phyloP scores from a whole-genome alignment of 1,140 invertebrate species.

The Scaptomyza montana region DNA sequence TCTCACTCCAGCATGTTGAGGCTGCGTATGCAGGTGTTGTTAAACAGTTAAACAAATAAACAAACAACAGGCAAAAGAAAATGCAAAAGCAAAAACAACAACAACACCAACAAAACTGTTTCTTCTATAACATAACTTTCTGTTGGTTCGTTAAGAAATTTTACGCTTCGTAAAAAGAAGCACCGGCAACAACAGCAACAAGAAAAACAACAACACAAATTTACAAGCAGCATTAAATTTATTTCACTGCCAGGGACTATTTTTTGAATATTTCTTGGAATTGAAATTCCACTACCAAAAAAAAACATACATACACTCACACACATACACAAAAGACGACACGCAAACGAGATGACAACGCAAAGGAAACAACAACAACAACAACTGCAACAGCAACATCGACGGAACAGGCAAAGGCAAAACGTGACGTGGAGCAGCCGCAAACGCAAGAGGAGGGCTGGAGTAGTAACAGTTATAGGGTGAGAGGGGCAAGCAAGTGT shows the following conservation, averaged over 20 bases:
- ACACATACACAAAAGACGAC: constrained; percentile 40
- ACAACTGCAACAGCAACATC: constrained; percentile 24
- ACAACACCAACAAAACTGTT: constrained; percentile 29
- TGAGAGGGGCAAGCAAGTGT: constrained; percentile 17
- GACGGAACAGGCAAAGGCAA: constrained; percentile 45
- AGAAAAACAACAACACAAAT: constrained; percentile 44
- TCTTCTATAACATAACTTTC: constrained; percentile 67
- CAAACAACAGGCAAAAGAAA: constrained; percentile 63
- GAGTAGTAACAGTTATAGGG: background rate
- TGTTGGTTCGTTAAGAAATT: constrained; percentile 78
- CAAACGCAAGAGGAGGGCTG: constrained; percentile 5
- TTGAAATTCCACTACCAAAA: constrained; percentile 67
- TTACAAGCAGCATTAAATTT: constrained; percentile 76
- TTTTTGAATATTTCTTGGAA: constrained; percentile 82
- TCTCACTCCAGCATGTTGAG: constrained; percentile 13
- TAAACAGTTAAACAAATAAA: constrained; percentile 80
- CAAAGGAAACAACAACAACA: constrained; percentile 62
- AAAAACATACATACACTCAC: constrained; percentile 2
- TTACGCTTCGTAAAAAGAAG: constrained; percentile 72
- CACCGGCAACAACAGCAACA: constrained; percentile 28
- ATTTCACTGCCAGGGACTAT: constrained; percentile 75
- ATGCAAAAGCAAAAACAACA: constrained; percentile 19
- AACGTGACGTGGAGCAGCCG: constrained; percentile 69
- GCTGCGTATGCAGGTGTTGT: constrained; percentile 73
- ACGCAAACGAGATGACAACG: constrained; percentile 77